Evolutionary conservation across 2,113 vertebrate genomes (phyloP).

Genomic region (Poecile atricapillus): DNA sequence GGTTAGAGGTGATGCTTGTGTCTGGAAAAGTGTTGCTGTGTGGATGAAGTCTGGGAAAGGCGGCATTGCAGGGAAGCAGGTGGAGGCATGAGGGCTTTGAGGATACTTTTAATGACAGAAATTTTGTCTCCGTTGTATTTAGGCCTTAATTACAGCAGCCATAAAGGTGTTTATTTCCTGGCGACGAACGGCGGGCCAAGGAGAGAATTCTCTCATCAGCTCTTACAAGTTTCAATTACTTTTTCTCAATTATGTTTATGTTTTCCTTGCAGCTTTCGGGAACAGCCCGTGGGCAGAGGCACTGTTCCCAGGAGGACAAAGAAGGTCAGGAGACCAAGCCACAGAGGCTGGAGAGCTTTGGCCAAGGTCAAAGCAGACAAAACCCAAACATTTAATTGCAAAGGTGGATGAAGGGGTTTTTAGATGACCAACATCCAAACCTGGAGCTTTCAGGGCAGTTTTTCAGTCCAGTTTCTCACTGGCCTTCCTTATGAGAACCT

Average conservation of each 20-base stretch:
- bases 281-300: neutral
- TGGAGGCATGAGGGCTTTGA: conserved; percentile 5
- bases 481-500: too few species aligned
- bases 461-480: neutral
- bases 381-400: neutral
- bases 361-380: neutral
- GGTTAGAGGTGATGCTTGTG: neutral
- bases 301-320: accelerated
- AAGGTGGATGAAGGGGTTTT: neutral
- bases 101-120: neutral
- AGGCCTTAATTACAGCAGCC: conserved; percentile 19
- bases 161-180: conserved; percentile 40
- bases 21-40: neutral
- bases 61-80: neutral
- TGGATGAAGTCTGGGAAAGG: neutral
- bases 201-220: conserved; percentile 9
- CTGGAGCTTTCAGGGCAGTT: neutral
- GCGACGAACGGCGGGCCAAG: conserved; percentile 2
- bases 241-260: conserved; percentile 9
- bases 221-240: conserved; percentile 2
- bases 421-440: neutral
- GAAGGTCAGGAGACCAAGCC: neutral
- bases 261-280: neutral
- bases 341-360: neutral
- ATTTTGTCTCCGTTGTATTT: neutral